A percentile compares a stretch with the other conserved stretches of the same genome.
These are phyloP conservation scores for Cyprinodon variegatus DNA, from an alignment of 2,113 vertebrate genomes.

Conservation along the genomic window DNA sequence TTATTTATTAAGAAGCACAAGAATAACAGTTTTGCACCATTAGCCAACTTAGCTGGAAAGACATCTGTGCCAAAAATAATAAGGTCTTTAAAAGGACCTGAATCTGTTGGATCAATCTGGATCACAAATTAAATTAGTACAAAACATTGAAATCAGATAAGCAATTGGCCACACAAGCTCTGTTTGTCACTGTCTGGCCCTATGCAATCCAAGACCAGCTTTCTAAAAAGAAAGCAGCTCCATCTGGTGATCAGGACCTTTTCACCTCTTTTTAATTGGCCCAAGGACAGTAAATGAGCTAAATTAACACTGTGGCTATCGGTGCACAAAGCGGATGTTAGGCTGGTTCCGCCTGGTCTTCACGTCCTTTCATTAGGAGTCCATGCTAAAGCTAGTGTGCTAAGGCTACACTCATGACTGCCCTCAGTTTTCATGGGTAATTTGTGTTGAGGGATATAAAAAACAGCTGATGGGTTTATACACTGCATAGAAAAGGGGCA, in stretches of 20 bases:
- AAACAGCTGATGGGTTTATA: slow-evolving; percentile 72
- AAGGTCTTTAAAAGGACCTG: slow-evolving; percentile 65
- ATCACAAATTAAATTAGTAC: slow-evolving; percentile 73
- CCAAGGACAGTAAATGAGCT: slow-evolving; percentile 74
- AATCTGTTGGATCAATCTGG: slow-evolving; percentile 63
- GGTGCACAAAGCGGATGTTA: slow-evolving; percentile 61
- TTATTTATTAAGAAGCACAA: slow-evolving; percentile 33
- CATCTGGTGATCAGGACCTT: slow-evolving; percentile 52
- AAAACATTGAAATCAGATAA: slow-evolving; percentile 71
- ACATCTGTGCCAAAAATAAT: slow-evolving; percentile 63
- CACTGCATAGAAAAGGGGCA: slow-evolving; percentile 47
- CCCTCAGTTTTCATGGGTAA: slow-evolving; percentile 68
- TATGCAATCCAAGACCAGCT: slow-evolving; percentile 43
- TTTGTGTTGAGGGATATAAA: slow-evolving; percentile 72
- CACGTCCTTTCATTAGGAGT: slow-evolving; percentile 73
- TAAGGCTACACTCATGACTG: slow-evolving; percentile 47
- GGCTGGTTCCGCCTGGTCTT: slow-evolving; percentile 71
- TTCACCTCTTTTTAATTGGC: slow-evolving; percentile 77
- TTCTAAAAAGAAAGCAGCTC: slow-evolving; percentile 52
- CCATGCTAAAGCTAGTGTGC: slow-evolving; percentile 60
- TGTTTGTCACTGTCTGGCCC: slow-evolving; percentile 34
- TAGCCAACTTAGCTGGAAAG: slow-evolving; percentile 54
- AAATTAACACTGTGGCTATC: slow-evolving; percentile 73
- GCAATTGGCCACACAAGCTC: slow-evolving; percentile 63
- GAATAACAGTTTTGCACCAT: slow-evolving; percentile 52